Percentiles rank a stretch among this genome's conserved stretches.
Evolutionary conservation across 2,888 invertebrate species (phyloP).

Genomic region (Crematogaster levior): DNA sequence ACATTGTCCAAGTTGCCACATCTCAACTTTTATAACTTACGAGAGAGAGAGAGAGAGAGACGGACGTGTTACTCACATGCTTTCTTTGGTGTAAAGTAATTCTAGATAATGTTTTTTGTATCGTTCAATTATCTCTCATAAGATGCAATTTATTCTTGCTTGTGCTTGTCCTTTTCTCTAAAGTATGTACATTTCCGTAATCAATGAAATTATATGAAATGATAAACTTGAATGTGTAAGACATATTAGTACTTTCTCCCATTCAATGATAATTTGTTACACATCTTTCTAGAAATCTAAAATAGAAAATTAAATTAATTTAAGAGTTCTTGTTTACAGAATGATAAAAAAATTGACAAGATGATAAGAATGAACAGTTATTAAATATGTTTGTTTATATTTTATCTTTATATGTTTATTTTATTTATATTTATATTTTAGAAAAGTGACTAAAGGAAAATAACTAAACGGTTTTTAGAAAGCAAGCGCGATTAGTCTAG

Average conservation of each 20-base stretch:
- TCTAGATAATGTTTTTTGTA: conserved; percentile 1
- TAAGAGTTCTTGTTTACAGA: neutral
- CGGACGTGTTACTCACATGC: neutral
- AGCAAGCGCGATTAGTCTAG: neutral
- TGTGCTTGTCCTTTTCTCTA: neutral
- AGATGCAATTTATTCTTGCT: neutral
- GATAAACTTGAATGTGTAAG: neutral
- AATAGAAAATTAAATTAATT: neutral
- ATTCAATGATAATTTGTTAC: neutral
- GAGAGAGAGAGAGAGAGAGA: neutral
- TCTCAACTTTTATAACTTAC: neutral
- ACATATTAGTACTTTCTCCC: neutral
- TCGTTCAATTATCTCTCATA: neutral
- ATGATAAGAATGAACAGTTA: neutral
- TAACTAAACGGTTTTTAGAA: neutral
- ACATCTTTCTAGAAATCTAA: neutral
- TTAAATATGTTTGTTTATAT: neutral
- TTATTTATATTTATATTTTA: no score
- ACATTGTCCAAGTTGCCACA: no score
- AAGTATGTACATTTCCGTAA: neutral
- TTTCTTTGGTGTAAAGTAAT: neutral
- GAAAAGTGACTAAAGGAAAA: neutral
- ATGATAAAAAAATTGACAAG: neutral
- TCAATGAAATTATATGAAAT: conserved; percentile 5
- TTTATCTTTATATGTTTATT: no score